These are phyloP conservation scores for Syngnathus typhle DNA, from an alignment of 2,113 vertebrate genomes.

Conservation along the genomic window DNA sequence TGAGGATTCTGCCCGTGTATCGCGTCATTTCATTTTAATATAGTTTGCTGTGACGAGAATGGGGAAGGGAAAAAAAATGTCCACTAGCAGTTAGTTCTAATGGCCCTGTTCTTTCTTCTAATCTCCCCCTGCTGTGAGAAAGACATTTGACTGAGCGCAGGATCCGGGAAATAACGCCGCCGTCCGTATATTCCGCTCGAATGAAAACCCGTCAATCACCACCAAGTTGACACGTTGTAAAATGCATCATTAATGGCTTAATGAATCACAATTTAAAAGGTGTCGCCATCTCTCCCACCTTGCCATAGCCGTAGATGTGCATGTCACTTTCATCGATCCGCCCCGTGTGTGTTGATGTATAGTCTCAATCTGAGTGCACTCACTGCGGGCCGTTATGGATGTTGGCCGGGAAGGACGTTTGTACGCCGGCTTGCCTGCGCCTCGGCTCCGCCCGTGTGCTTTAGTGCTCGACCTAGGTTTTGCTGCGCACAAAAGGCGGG, in stretches of 20 bases:
- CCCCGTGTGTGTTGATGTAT: slow-evolving; percentile 63
- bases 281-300: slow-evolving; percentile 34
- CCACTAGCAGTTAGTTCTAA: not conserved
- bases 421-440: slow-evolving; percentile 40
- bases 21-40: slow-evolving; percentile 6
- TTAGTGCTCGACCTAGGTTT: slow-evolving; percentile 23
- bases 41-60: slow-evolving; percentile 7
- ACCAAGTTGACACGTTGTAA: slow-evolving; percentile 49
- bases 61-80: not conserved
- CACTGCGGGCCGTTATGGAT: slow-evolving; percentile 62
- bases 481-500: slow-evolving; percentile 26
- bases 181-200: slow-evolving; percentile 29
- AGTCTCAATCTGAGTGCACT: slow-evolving; percentile 65
- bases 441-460: slow-evolving; percentile 36
- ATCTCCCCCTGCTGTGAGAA: slow-evolving; percentile 18
- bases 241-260: slow-evolving; percentile 72
- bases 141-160: slow-evolving; percentile 21
- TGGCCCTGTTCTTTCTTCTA: not conserved
- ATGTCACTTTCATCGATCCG: slow-evolving; percentile 67
- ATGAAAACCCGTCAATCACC: slow-evolving; percentile 60
- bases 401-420: slow-evolving; percentile 55
- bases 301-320: slow-evolving; percentile 42
- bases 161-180: slow-evolving; percentile 28
- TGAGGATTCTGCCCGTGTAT: not conserved
- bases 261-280: slow-evolving; percentile 67